Percentiles rank a stretch among this genome's conserved stretches.
These are phyloP conservation scores for Kuschelorhynchus macadamiae DNA, from an alignment of 2,888 invertebrate genomes.

Conservation along the genomic window DNA sequence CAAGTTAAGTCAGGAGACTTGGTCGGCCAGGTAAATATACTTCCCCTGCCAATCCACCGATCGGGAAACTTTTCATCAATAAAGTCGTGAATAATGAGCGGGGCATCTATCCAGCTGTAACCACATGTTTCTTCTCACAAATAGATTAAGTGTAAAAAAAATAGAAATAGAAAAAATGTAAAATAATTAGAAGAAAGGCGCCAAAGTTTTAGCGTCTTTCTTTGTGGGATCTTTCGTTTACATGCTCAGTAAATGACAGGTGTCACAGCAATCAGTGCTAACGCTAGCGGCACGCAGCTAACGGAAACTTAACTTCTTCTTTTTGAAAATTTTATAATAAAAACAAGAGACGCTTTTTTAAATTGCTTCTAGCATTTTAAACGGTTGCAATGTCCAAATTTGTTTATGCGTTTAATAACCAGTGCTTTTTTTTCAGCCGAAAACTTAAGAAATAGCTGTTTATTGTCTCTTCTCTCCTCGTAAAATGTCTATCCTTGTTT, in stretches of 20 bases:
- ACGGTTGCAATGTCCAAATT: constrained; percentile 8
- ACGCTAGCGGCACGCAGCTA: too few species aligned
- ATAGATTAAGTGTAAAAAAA: too few species aligned
- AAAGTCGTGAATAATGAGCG: too few species aligned
- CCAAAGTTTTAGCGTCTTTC: not conserved
- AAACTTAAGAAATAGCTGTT: not conserved
- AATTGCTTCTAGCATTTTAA: not conserved
- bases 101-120: too few species aligned
- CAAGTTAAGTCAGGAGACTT: too few species aligned
- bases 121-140: too few species aligned
- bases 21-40: too few species aligned
- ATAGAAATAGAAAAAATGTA: too few species aligned
- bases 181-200: too few species aligned
- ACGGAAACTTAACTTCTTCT: constrained; percentile 19
- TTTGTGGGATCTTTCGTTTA: constrained; percentile 12
- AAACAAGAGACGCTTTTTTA: constrained; percentile 9
- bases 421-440: not conserved
- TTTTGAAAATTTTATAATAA: constrained; percentile 12
- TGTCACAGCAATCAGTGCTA: constrained; percentile 11
- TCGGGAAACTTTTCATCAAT: too few species aligned
- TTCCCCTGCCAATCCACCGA: too few species aligned
- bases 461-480: constrained; percentile 15
- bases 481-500: constrained; percentile 9
- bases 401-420: not conserved
- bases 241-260: constrained; percentile 15